Conservation (phyloP, 2,888 invertebrate species). For the Catotricha subobsoleta region DNA sequence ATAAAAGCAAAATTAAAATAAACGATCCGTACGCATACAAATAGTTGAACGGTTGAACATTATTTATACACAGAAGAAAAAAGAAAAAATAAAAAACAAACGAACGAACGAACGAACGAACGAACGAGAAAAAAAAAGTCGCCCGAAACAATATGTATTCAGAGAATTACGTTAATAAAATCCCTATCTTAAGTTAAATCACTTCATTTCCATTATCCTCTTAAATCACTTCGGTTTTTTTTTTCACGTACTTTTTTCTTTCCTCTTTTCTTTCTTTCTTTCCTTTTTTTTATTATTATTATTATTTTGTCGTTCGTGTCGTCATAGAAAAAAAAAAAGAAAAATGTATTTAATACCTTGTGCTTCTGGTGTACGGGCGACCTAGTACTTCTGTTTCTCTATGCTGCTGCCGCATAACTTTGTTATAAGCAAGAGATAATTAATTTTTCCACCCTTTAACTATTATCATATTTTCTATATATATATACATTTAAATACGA, state of each 20-base stretch:
- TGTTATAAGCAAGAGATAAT: no score
- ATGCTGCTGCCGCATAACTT: no score
- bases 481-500: no score
- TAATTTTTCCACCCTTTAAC: no score
- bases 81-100: not conserved
- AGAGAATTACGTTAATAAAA: not conserved
- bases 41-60: not conserved
- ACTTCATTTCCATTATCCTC: conserved; percentile 3
- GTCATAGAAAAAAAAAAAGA: no score
- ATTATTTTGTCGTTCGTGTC: not conserved
- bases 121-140: not conserved
- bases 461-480: no score
- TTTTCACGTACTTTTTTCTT: not conserved
- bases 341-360: not conserved
- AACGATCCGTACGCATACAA: not conserved
- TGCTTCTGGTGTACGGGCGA: not conserved
- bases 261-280: not conserved
- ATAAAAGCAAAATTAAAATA: conserved; percentile 3
- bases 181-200: not conserved
- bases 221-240: not conserved
- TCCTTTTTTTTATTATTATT: not conserved
- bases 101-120: not conserved
- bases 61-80: not conserved
- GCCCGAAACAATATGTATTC: not conserved
- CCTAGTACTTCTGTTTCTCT: not conserved